These are phyloP conservation scores for Phoxinus dragarum DNA, from an alignment of 2,797 vertebrate genomes.

Conservation along the genomic window DNA sequence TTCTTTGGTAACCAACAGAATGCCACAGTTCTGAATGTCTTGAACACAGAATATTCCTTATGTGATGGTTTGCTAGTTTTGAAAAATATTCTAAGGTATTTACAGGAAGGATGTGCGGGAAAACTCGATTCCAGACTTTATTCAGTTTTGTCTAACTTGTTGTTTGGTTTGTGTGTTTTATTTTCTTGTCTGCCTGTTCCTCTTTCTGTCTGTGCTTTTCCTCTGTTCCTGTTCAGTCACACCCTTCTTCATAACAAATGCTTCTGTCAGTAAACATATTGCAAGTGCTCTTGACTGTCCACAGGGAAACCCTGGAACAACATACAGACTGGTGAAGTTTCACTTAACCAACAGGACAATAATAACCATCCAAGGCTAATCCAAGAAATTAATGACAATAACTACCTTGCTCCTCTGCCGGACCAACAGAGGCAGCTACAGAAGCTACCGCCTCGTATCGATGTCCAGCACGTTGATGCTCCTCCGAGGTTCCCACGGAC, in stretches of 20 bases:
- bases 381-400: constrained; percentile 47
- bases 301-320: constrained; percentile 73
- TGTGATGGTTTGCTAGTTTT: background rate
- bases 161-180: constrained; percentile 35
- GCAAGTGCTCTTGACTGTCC: constrained; percentile 81
- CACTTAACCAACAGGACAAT: constrained; percentile 21
- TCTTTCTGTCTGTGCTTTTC: constrained; percentile 57
- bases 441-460: constrained; percentile 19
- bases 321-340: background rate
- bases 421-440: constrained; percentile 26
- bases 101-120: constrained; percentile 31
- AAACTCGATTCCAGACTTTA: background rate
- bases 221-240: constrained; percentile 66
- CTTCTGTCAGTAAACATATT: constrained; percentile 69
- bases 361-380: constrained; percentile 26
- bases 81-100: background rate
- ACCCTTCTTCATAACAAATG: constrained; percentile 71
- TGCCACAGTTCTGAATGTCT: background rate
- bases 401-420: constrained; percentile 48
- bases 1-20: background rate
- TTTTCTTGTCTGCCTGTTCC: constrained; percentile 62
- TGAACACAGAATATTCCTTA: background rate
- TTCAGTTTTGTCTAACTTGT: background rate
- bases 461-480: background rate
- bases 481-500: background rate